Base-by-base conservation (phyloP, 2,797 vertebrate species). In the Decapterus maruadsi region DNA sequence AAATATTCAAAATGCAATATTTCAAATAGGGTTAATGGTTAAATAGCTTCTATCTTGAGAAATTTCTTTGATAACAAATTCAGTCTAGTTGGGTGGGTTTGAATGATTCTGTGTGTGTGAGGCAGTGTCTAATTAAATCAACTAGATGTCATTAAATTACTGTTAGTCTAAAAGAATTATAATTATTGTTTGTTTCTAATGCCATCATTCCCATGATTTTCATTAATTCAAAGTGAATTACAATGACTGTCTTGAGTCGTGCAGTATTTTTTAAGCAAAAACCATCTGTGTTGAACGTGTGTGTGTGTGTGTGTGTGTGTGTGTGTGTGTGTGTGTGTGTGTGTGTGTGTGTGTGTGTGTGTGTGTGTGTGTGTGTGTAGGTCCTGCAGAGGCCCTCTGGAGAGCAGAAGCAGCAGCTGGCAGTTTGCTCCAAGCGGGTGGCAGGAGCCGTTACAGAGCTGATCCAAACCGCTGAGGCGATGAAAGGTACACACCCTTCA, bases 401-500 rank as follows among this genome's bases (percentile, higher is more conserved):
- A 6, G 97, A 98, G 58, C 95, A 96, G 62, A 98, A 98, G 91
- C 96, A 96, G 62, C 96, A 96, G 74, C 75, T 98, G 82, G 94
- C 96, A 0, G 88, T 87, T 8, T 96, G 96, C 78, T 99, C 97
- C 45, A 99, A 99, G 85, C 91, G 95, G 0, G 97, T 99, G 0
- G 97, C 97, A 0, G 89, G 95, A 2, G 97, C 97, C 0, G 97
- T 99, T 56, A 98, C 97, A 0, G 97, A 99, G 89, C 97, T 99
- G 43, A 99, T 99, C 74, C 97, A 99, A 4, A 95, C 96, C 0
- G 97, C 97, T 0, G 97, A 99, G 87, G 97, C 97, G 80, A 99
- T 99, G 97, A 99, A 98, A 96, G 97, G 97, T 97, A 45, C 29
- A 61, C 9, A 69, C 48, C 20, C 59, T 54, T n/a, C 6, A 43